Evolutionary conservation across 2,113 vertebrate genomes (phyloP).

Genomic region (Geothlypis trichas): DNA sequence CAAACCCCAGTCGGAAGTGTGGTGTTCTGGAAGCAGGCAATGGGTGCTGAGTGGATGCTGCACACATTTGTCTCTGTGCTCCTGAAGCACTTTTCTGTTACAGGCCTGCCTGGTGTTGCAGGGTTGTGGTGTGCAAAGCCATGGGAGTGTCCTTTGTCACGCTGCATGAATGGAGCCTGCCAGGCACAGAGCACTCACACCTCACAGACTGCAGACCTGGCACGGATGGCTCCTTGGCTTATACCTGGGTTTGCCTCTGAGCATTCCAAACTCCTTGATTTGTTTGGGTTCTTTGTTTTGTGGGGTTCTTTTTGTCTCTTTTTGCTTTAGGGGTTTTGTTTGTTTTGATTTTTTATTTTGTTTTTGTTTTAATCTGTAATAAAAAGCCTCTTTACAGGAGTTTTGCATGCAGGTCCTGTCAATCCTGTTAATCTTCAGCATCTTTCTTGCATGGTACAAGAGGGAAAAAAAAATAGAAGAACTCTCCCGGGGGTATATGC

Average conservation of each 20-base stretch:
- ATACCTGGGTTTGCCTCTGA: background rate
- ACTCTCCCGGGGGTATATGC: background rate
- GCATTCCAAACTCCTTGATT: background rate
- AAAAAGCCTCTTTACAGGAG: background rate
- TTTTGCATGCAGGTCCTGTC: background rate
- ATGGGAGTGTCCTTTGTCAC: background rate
- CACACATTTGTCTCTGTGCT: background rate
- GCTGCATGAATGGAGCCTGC: background rate
- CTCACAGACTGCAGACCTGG: background rate
- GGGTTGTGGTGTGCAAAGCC: background rate
- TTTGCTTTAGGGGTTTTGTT: too few species aligned
- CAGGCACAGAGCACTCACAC: background rate
- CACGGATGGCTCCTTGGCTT: background rate
- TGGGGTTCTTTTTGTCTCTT: too few species aligned
- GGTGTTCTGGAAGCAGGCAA: background rate
- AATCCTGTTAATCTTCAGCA: background rate
- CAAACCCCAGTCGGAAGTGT: background rate
- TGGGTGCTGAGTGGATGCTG: background rate
- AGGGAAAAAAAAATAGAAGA: background rate
- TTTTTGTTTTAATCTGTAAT: background rate
- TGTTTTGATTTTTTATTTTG: background rate
- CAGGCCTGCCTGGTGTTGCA: background rate
- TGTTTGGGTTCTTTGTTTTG: background rate
- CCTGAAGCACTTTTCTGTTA: background rate
- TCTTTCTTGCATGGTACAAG: background rate